These are phyloP conservation scores for Odontamblyopus lacepedii DNA, from an alignment of 2,797 vertebrate genomes.

Conservation along the genomic window DNA sequence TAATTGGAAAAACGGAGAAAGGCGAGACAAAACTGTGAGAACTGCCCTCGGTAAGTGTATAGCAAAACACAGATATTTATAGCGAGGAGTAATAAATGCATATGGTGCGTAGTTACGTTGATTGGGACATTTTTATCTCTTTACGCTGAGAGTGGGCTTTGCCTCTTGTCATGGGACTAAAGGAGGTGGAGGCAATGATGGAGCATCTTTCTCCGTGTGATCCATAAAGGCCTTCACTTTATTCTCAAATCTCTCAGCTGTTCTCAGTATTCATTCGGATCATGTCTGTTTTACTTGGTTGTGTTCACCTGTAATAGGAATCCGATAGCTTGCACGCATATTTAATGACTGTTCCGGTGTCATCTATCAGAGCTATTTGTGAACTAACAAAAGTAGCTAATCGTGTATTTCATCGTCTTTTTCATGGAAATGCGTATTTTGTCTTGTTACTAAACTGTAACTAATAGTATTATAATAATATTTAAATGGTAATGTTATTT, in stretches of 20 bases:
- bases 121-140: neutral
- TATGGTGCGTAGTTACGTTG: fast-evolving
- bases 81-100: fast-evolving
- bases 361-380: constrained; percentile 37
- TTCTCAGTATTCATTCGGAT: no score
- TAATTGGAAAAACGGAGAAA: constrained; percentile 51
- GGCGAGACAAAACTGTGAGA: constrained; percentile 40
- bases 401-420: neutral
- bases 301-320: neutral
- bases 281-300: neutral
- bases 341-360: constrained; percentile 66
- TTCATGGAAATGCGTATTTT: neutral
- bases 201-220: constrained; percentile 32
- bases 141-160: constrained; percentile 43
- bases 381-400: neutral
- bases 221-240: constrained; percentile 42
- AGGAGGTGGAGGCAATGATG: constrained; percentile 48
- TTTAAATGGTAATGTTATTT: neutral
- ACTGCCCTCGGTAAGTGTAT: constrained; percentile 56
- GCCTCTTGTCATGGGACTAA: constrained; percentile 71
- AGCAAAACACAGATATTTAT: fast-evolving
- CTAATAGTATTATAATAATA: no score
- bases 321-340: constrained; percentile 56
- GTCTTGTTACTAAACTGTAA: neutral
- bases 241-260: neutral